Conservation (phyloP, 2,888 invertebrate species). For the Ophion obscuratus region DNA sequence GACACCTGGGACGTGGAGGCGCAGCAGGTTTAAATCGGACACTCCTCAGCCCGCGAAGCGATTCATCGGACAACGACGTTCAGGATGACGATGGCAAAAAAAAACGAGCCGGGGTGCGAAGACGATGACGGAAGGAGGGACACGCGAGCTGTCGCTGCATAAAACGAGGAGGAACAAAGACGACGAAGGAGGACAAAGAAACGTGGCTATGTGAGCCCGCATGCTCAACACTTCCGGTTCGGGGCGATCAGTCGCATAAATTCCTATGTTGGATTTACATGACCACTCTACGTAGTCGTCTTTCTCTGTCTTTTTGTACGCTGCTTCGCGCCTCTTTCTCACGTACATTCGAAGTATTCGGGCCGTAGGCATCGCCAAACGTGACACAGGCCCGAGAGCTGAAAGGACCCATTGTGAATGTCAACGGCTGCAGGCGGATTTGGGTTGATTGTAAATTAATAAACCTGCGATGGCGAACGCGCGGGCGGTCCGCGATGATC, state of each 20-base stretch:
- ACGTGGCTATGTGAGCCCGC: conserved; percentile 46
- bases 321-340: conserved; percentile 56
- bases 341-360: conserved; percentile 6
- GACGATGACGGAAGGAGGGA: conserved; percentile 19
- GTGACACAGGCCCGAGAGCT: not conserved
- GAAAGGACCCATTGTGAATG: too few relatives aligned
- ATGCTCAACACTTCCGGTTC: conserved; percentile 62
- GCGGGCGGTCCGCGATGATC: too few relatives aligned
- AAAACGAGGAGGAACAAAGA: conserved; percentile 27
- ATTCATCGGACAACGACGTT: conserved; percentile 44
- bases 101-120: not conserved
- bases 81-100: conserved; percentile 13
- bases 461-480: too few relatives aligned
- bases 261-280: conserved; percentile 53
- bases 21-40: conserved; percentile 52
- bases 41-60: conserved; percentile 32
- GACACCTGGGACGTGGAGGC: not conserved
- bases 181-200: conserved; percentile 37
- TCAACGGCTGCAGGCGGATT: too few relatives aligned
- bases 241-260: conserved; percentile 57
- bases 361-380: not conserved
- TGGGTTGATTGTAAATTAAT: too few relatives aligned
- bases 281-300: not conserved
- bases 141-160: conserved; percentile 32
- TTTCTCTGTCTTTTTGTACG: conserved; percentile 39